Percentiles rank a stretch among this genome's conserved stretches.
phyloP scores from a whole-genome alignment of 2,797 vertebrate species.

The Syndactyla subalaris region DNA sequence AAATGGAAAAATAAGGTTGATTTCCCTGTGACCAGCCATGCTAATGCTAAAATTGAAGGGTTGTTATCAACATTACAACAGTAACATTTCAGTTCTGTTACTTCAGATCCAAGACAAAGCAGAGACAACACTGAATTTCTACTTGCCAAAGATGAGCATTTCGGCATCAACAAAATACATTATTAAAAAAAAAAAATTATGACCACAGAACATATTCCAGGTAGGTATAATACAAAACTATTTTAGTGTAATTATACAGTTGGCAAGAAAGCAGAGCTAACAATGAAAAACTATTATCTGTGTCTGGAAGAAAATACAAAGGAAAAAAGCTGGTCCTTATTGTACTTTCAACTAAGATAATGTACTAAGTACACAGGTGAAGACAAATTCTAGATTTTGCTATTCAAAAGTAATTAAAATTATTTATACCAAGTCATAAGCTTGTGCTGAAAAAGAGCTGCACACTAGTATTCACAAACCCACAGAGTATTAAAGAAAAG shows the following conservation, averaged over 20 bases:
- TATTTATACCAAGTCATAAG: background rate
- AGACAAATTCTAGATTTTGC: background rate
- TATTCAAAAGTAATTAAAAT: background rate
- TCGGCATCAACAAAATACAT: background rate
- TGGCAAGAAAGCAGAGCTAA: background rate
- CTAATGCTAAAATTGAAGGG: background rate
- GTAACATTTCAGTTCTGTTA: background rate
- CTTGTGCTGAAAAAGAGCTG: background rate
- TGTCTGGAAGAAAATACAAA: background rate
- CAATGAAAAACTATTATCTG: background rate
- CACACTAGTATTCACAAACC: background rate
- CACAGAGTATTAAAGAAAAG: background rate
- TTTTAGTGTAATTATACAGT: background rate
- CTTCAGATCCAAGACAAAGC: background rate
- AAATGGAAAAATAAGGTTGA: background rate
- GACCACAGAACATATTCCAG: background rate
- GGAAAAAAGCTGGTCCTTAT: background rate
- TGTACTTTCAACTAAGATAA: background rate
- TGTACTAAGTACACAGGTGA: background rate
- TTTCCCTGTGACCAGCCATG: background rate
- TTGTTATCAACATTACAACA: background rate
- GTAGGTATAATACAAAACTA: background rate
- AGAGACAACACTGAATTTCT: background rate
- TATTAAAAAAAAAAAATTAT: background rate
- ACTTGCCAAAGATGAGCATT: background rate